A percentile compares a stretch with the other conserved stretches of the same genome.
These are phyloP conservation scores for Paracyclopina nana DNA, from an alignment of 1,140 invertebrate genomes.

Conservation along the genomic window DNA sequence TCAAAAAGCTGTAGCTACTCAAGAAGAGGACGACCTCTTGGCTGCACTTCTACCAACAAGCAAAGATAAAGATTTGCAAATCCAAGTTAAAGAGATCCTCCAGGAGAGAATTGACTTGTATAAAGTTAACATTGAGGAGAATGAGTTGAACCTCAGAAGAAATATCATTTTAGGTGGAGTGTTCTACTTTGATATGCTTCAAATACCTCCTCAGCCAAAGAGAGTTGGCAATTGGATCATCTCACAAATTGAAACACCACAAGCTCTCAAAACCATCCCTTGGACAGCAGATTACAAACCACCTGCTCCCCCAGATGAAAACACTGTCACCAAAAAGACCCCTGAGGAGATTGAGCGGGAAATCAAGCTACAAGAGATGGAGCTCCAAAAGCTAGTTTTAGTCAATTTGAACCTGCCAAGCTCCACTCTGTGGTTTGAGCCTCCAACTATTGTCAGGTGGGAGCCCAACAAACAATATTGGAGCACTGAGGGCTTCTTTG, in stretches of 20 bases:
- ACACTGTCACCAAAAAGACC: conserved; percentile 13
- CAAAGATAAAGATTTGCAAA: background rate
- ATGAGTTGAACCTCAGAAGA: conserved; percentile 11
- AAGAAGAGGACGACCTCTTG: too few relatives aligned
- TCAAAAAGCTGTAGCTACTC: too few relatives aligned
- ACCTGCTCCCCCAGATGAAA: conserved; percentile 6
- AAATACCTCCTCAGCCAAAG: conserved; percentile 15
- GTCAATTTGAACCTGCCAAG: conserved; percentile 11
- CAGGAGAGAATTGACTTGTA: conserved; percentile 15
- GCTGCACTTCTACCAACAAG: too few relatives aligned
- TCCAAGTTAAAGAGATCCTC: conserved; percentile 3
- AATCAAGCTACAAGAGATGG: conserved; percentile 16
- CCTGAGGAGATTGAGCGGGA: conserved; percentile 17
- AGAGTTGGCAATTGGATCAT: conserved; percentile 14
- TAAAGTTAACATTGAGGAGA: conserved; percentile 11
- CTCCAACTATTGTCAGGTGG: conserved; percentile 12
- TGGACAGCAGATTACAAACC: conserved; percentile 15
- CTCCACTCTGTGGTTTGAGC: conserved; percentile 13
- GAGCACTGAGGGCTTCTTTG: conserved; percentile 12
- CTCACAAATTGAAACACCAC: conserved; percentile 8
- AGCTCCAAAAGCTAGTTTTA: conserved; percentile 12
- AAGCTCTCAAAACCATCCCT: conserved; percentile 4
- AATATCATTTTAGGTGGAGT: conserved; percentile 12
- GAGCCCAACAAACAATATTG: conserved; percentile 7
- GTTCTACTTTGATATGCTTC: conserved; percentile 7